Evolutionary conservation across 1,140 invertebrate genomes (phyloP), one percentile per base, ranked within the genome.

Genomic region (Trypoxylus dichotomus): DNA sequence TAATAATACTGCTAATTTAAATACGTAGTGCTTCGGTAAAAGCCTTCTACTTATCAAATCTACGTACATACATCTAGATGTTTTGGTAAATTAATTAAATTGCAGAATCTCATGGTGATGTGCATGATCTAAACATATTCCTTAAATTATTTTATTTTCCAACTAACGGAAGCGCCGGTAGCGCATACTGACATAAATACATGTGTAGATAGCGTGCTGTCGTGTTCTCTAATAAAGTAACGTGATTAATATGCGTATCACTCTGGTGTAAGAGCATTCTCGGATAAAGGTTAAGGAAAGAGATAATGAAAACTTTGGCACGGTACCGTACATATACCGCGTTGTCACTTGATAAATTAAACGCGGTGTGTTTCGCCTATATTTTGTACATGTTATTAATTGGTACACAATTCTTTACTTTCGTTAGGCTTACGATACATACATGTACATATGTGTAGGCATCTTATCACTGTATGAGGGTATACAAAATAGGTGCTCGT

Each of bases 201-300:
- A 54, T 54, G 47, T 54, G 47, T 54, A 54, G 47, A 54, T 54
- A 54, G 47, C 47, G 47, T 54, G 47, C 47, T 54, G 19, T 54
- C 47, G 47, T 54, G 47, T 54, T 54, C 7, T 54, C 47, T 54
- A 54, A 19, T 54, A 54, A n/a, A n/a, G 47, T 54, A 54, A n/a
- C 47, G 47, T 54, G 47, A 54, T 54, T 54, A 54, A 54, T 54
- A 54, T 54, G 47, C 47, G 19, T 54, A 54, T 54, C 47, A 19
- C 47, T 19, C 47, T n/a, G 15, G 47, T 54, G 47, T 54, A 54
- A 54, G 47, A 54, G 47, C 47, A 19, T 54, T 54, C 47, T 54
- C 19, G 47, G n/a, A 19, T 54, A 54, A 15, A 54, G n/a, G 15
- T 19, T 54, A 19, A 54, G 47, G 19, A 19, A 54, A n/a, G 19